Base-by-base conservation (phyloP, 2,113 vertebrate genomes). In the Zosterops hypoxanthus region DNA sequence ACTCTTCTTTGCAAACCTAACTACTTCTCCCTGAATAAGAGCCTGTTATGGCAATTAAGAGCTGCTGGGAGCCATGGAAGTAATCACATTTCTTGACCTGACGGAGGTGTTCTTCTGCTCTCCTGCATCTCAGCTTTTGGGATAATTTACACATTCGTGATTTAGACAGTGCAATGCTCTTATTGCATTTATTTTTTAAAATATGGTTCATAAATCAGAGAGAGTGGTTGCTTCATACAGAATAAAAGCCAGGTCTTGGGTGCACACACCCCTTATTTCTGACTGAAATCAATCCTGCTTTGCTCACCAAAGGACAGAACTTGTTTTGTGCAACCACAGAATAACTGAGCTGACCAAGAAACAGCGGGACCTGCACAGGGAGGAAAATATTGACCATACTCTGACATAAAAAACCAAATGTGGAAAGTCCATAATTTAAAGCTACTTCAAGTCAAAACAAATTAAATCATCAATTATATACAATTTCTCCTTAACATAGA, bases 361-460 rank as follows among this genome's bases (percentile, higher is more conserved):
- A 79, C 1, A 19, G 24, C 28, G 65, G 36, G 39, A 53, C 28
- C 15, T 41, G 26, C 41, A 52, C 8, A 34, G 21, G 42, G 46
- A 73, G 24, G 15, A 92, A 53, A 53, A 59, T 39, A 57, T 12
- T 72, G 63, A 28, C 47, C 41, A 28, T 19, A 22, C 29, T n/a
- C 16, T 63, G 22, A 55, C 5, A 1, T 47, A 23, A 90, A 90
- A 94, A 91, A 73, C 21, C 26, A 59, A 41, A 73, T 23, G 34
- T 42, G 42, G 76, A 81, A 91, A 82, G 76, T 93, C 96, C 49
- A 59, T 97, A 70, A 96, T 96, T 97, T 97, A 96, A 92, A 97
- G 92, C 60, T 90, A 73, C 87, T 82, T 44, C 42, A 20, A 92
- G 92, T 96, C 56, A 64, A 86, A 81, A 22, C 91, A 86, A 97